A percentile compares a stretch with the other conserved stretches of the same genome.
These are phyloP conservation scores for Onchidella celtica DNA, from an alignment of 2,888 invertebrate genomes.

Conservation along the genomic window DNA sequence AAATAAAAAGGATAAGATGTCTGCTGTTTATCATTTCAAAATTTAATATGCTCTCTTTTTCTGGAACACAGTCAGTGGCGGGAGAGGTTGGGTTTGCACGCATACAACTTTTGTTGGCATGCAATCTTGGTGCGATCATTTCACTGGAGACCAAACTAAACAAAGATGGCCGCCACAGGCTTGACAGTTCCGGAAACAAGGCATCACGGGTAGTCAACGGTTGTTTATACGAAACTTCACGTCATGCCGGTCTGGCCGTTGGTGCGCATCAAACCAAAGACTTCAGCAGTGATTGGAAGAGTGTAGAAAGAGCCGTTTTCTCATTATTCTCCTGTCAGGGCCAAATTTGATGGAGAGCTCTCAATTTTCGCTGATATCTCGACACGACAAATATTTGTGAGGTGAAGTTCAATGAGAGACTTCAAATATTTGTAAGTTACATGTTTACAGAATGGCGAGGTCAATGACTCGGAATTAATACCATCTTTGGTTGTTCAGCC, in stretches of 20 bases:
- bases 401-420: not conserved
- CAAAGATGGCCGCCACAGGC: constrained; percentile 1
- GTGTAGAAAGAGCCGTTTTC: constrained; percentile 40
- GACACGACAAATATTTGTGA: constrained; percentile 41
- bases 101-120: too few species aligned
- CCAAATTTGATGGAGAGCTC: constrained; percentile 40
- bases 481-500: constrained; percentile 31
- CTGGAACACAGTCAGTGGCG: too few species aligned
- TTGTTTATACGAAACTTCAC: constrained; percentile 22
- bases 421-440: constrained; percentile 39
- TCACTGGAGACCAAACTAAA: constrained; percentile 41
- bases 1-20: too few species aligned
- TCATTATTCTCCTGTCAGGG: constrained; percentile 46
- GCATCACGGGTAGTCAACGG: constrained; percentile 37
- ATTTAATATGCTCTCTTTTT: too few species aligned
- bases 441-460: constrained; percentile 12
- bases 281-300: constrained; percentile 8
- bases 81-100: too few species aligned
- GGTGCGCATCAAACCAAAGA: constrained; percentile 37
- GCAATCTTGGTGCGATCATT: too few species aligned
- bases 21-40: too few species aligned
- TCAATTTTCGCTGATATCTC: constrained; percentile 26
- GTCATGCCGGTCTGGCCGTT: constrained; percentile 12
- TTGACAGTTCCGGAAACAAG: constrained; percentile 31
- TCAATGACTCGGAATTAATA: constrained; percentile 7